These are phyloP conservation scores for Ranitomeya variabilis DNA, from an alignment of 2,113 vertebrate genomes.

Conservation along the genomic window DNA sequence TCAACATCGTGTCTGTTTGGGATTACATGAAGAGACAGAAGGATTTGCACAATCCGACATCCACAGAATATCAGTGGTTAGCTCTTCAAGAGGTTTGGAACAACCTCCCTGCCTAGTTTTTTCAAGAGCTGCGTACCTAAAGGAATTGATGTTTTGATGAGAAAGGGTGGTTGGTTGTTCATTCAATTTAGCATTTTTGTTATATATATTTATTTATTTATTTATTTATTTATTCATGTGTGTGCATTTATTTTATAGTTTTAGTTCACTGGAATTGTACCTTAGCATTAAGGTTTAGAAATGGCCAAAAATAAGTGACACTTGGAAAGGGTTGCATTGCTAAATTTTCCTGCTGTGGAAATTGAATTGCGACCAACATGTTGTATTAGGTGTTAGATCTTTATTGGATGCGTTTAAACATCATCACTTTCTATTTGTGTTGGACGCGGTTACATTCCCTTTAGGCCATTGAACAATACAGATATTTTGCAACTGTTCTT, in stretches of 20 bases:
- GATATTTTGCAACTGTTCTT: slow-evolving; percentile 25
- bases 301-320: slow-evolving; percentile 31
- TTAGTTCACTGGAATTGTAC: not conserved
- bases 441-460: slow-evolving; percentile 20
- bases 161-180: too few relatives aligned
- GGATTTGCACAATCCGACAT: too few relatives aligned
- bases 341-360: slow-evolving; percentile 50
- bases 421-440: slow-evolving; percentile 39
- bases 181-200: too few relatives aligned
- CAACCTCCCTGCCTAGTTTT: too few relatives aligned
- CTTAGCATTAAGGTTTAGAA: not conserved
- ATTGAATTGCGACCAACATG: slow-evolving; percentile 26
- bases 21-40: too few relatives aligned
- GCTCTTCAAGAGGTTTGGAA: too few relatives aligned
- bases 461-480: slow-evolving; percentile 9
- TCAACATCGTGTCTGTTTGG: too few relatives aligned
- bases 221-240: too few relatives aligned
- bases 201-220: too few relatives aligned
- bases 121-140: too few relatives aligned
- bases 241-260: not conserved
- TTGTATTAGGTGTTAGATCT: slow-evolving; percentile 54
- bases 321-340: slow-evolving; percentile 15
- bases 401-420: slow-evolving; percentile 39
- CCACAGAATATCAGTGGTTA: too few relatives aligned
- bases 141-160: too few relatives aligned